phyloP scores from a whole-genome alignment of 2,113 vertebrate genomes.

The Ameiurus melas region DNA sequence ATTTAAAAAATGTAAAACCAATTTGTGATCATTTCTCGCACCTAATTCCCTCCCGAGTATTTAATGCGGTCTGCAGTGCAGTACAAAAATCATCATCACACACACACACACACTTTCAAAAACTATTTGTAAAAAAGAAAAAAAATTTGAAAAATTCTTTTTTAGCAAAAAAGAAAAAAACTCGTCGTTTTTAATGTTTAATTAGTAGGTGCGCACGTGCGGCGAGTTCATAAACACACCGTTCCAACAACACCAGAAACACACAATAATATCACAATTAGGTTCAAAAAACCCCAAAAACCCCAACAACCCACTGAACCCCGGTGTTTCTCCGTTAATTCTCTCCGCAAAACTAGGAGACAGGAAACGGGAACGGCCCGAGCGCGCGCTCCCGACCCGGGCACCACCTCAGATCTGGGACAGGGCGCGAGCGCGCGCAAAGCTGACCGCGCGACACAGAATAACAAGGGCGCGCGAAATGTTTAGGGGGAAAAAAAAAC shows the following conservation, averaged over 20 bases:
- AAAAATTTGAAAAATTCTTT: background rate
- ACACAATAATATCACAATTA: background rate
- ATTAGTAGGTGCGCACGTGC: background rate
- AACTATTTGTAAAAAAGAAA: background rate
- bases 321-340: background rate
- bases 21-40: background rate
- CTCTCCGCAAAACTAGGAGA: background rate
- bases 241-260: background rate
- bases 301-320: background rate
- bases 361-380: background rate
- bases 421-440: background rate
- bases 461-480: background rate
- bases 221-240: background rate
- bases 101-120: background rate
- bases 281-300: background rate
- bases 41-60: background rate
- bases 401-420: background rate
- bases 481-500: background rate
- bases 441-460: background rate
- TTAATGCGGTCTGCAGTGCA: background rate
- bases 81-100: background rate
- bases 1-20: background rate
- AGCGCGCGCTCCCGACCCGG: constrained; percentile 15
- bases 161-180: background rate
- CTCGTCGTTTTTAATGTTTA: background rate